phyloP scores from a whole-genome alignment of 2,797 vertebrate genomes.

The Chaetodon trifasciatus region DNA sequence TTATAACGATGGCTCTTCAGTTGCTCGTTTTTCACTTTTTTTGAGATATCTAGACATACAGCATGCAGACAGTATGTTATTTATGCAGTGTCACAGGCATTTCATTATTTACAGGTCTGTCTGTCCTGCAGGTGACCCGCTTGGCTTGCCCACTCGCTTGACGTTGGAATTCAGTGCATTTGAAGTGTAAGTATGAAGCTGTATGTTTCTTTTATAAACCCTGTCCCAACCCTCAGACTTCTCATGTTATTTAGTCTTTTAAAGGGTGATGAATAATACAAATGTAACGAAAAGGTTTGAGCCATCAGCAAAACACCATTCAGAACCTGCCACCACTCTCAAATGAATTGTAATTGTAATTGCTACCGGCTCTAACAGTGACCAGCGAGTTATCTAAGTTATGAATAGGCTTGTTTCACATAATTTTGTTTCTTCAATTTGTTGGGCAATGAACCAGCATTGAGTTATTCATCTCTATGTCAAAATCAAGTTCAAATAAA shows the following conservation, averaged over 20 bases:
- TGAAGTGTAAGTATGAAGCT: conserved; percentile 90
- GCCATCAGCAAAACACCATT: background rate
- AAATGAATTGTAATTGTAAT: background rate
- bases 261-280: background rate
- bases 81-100: no score
- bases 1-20: background rate
- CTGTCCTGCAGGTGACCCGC: conserved; percentile 87
- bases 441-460: background rate
- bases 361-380: background rate
- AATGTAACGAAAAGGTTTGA: background rate
- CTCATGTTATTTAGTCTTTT: background rate
- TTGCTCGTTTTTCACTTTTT: background rate
- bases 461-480: background rate
- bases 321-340: background rate
- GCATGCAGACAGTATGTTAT: background rate
- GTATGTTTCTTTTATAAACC: background rate
- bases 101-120: no score
- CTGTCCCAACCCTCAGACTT: background rate
- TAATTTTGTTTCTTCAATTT: background rate
- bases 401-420: background rate
- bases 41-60: background rate
- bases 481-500: background rate
- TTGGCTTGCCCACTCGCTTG: conserved; percentile 93
- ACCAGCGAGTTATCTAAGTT: background rate
- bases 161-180: conserved; percentile 98